These are phyloP conservation scores for Geotrupes spiniger DNA, from an alignment of 2,888 invertebrate genomes.

Conservation along the genomic window DNA sequence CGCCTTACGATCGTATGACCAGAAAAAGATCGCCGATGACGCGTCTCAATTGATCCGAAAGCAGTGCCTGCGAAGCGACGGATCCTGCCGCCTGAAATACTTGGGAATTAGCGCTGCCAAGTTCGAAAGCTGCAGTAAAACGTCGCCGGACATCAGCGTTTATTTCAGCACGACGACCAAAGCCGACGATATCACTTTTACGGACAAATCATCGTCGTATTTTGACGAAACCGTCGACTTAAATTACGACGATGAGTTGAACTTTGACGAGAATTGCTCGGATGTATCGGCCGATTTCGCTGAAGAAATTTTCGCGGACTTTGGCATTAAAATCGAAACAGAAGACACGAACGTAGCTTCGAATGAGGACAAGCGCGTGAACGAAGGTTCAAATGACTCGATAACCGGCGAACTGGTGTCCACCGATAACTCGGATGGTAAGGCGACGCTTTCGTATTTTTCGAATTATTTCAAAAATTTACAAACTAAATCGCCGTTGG, in stretches of 20 bases:
- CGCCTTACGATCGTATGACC: conserved; percentile 61
- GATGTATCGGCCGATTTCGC: too few species aligned
- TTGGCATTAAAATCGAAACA: background rate
- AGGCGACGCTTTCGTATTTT: conserved; percentile 13
- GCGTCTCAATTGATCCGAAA: conserved; percentile 68
- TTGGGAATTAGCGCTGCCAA: conserved; percentile 78
- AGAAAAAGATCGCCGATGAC: conserved; percentile 63
- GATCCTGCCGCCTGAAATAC: conserved; percentile 58
- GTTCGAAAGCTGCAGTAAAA: conserved; percentile 62
- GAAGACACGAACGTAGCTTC: background rate
- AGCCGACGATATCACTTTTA: too few species aligned
- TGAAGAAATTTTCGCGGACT: too few species aligned
- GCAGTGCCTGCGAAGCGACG: conserved; percentile 40
- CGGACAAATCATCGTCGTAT: too few species aligned
- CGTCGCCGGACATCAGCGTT: conserved; percentile 57
- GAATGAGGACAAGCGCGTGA: too few species aligned
- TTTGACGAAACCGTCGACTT: too few species aligned
- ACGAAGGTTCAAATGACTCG: conserved; percentile 26
- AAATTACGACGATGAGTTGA: too few species aligned
- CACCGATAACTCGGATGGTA: conserved; percentile 12
- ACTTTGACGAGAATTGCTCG: too few species aligned
- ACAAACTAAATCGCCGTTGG: conserved; percentile 10
- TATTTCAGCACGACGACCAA: conserved; percentile 54
- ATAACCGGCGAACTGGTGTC: conserved; percentile 13
- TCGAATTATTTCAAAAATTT: conserved; percentile 16